Percentiles rank a stretch among this genome's conserved stretches.
phyloP scores from a whole-genome alignment of 2,888 invertebrate genomes.

The Eupithecia abbreviata region DNA sequence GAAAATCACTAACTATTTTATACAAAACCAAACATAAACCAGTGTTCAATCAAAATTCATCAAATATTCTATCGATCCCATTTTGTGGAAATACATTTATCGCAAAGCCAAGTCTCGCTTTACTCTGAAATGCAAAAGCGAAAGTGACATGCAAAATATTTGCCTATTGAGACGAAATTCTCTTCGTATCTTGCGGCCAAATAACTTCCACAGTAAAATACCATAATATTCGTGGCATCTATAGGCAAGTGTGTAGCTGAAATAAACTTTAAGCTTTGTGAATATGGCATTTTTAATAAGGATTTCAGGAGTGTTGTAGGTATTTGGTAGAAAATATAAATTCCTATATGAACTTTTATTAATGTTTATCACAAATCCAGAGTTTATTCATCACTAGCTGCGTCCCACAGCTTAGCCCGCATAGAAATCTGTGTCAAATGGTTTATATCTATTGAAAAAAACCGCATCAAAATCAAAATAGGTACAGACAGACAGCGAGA shows the following conservation, averaged over 20 bases:
- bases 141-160: constrained; percentile 10
- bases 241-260: not conserved
- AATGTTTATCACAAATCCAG: not conserved
- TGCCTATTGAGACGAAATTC: constrained; percentile 7
- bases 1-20: constrained; percentile 10
- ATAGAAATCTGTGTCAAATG: no score
- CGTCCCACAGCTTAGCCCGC: no score
- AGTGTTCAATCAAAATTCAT: not conserved
- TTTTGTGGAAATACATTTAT: constrained; percentile 5
- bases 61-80: not conserved
- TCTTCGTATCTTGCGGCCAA: constrained; percentile 5
- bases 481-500: no score
- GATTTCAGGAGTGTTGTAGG: not conserved
- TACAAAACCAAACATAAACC: not conserved
- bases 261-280: not conserved
- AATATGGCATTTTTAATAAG: not conserved
- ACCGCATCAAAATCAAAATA: no score
- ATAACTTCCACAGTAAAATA: constrained; percentile 3
- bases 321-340: not conserved
- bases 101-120: not conserved
- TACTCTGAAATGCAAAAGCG: not conserved
- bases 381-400: not conserved
- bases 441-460: no score
- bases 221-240: not conserved
- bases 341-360: not conserved